Base-by-base conservation (phyloP, 2,888 invertebrate genomes). In the Drosophila peninsularis region DNA sequence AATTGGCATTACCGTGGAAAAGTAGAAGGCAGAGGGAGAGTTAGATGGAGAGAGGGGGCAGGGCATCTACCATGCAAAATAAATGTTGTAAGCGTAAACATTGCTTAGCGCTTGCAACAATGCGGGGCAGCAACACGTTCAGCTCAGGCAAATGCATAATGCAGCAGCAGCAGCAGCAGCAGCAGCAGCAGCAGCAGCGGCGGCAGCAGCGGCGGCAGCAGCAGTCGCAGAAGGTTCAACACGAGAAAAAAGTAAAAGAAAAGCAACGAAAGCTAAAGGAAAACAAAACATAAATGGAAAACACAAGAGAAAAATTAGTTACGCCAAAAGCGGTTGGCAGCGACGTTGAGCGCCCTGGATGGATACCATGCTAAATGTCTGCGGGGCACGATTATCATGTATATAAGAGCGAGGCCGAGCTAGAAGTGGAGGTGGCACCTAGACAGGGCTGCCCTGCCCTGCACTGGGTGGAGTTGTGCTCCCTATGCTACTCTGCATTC, bases 71-170 rank as follows among this genome's bases (percentile, higher is more conserved):
- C 88, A 84, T 88, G 85, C 88, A 84, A 87, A 85, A 85, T 84
- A 84, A 88, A 88, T 88, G 88, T 88, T 80, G 85, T 62, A 76
- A 88, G 85, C 88, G 80, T 82, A 88, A 88, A 85, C 86, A 88
- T 80, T 78, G 78, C 82, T 75, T 73, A 73, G 82, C 75, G 64
- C 78, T 75, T 57, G 79, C 73, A 80, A 82, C 78, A 78, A 72
- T 67, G 80, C 68, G 57, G 65, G 56, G 62, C 79, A 64, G 62
- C 50, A 67, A 74, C 74, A 72, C 61, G 71, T 62, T 47, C 39
- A 58, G 63, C 61, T 47, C 13, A 44, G 39, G 45, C 60, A 68
- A 85, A 80, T 82, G 81, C 86, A 82, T 82, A 82, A 86, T 82
- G 82, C 81, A 82, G 63, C 62, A 64, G 54, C 53, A 70, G 41